Conservation (phyloP, 2,888 invertebrate genomes). For the Caenorhabditis drosophilae region DNA sequence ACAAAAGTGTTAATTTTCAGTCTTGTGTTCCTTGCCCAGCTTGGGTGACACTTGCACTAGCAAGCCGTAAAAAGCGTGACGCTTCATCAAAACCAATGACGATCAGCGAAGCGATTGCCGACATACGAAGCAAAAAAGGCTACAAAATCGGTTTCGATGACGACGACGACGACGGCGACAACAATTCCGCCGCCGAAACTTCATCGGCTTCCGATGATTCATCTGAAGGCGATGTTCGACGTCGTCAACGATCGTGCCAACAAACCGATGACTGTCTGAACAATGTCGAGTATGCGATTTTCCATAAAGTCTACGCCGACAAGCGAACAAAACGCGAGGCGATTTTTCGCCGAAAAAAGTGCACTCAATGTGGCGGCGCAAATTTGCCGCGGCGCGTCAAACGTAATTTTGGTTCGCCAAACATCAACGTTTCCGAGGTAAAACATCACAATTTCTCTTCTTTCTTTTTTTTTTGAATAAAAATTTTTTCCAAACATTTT, state of each 20-base stretch:
- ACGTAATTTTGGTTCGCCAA: constrained; percentile 57
- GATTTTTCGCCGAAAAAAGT: constrained; percentile 46
- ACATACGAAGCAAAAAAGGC: constrained; percentile 51
- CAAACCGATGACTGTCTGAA: constrained; percentile 62
- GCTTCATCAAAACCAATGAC: constrained; percentile 26
- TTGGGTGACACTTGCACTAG: constrained; percentile 62
- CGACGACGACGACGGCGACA: constrained; percentile 12
- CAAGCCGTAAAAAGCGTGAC: constrained; percentile 49
- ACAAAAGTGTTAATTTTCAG: too few species aligned
- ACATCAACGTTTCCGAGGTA: constrained; percentile 62
- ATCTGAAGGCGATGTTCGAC: constrained; percentile 33
- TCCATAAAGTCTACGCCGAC: constrained; percentile 57
- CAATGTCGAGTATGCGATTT: constrained; percentile 54
- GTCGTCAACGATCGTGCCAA: constrained; percentile 41
- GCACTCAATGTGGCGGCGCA: constrained; percentile 39
- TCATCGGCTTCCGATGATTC: too few species aligned
- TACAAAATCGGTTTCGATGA: constrained; percentile 51
- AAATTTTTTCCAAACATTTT: too few species aligned
- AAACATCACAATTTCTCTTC: too few species aligned
- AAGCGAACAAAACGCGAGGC: constrained; percentile 55
- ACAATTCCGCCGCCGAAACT: too few species aligned
- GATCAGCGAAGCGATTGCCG: constrained; percentile 51
- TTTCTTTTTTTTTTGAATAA: constrained; percentile 9
- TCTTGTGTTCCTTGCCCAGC: constrained; percentile 64
- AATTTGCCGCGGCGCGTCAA: constrained; percentile 46